Conservation (phyloP, 1,140 invertebrate genomes). For the Bombus impatiens region DNA sequence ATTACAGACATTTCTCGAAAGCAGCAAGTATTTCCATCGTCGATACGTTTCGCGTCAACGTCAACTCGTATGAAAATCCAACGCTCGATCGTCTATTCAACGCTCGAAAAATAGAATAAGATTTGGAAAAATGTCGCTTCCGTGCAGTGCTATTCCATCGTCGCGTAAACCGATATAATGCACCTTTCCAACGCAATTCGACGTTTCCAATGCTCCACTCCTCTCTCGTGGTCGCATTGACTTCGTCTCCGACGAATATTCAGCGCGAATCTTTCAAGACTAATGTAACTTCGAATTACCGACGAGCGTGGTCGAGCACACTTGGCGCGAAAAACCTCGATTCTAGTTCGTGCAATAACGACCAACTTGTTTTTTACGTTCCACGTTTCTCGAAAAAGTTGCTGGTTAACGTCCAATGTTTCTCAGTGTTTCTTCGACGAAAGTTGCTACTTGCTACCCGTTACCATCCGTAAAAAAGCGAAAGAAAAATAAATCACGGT, state of each 20-base stretch:
- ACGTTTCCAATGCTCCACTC: background rate
- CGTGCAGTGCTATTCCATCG: background rate
- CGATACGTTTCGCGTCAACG: constrained; percentile 16
- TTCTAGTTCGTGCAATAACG: too few relatives aligned
- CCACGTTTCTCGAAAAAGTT: too few relatives aligned
- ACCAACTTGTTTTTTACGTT: too few relatives aligned
- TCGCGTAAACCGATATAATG: background rate
- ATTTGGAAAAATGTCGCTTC: constrained; percentile 13
- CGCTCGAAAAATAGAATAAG: constrained; percentile 5
- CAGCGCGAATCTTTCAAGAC: background rate
- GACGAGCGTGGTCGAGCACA: too few relatives aligned
- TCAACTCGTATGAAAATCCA: background rate
- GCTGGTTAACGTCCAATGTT: too few relatives aligned
- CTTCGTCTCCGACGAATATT: background rate
- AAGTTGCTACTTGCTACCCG: too few relatives aligned
- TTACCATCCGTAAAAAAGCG: too few relatives aligned
- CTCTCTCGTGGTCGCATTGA: background rate
- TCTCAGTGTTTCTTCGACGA: too few relatives aligned
- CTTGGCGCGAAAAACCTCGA: background rate
- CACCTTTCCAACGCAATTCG: background rate
- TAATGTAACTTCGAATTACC: background rate
- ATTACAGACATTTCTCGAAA: background rate
- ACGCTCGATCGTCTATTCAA: background rate
- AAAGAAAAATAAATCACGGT: too few relatives aligned
- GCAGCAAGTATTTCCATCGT: background rate